phyloP scores from a whole-genome alignment of 2,888 invertebrate genomes.

The Seladonia tumulorum region DNA sequence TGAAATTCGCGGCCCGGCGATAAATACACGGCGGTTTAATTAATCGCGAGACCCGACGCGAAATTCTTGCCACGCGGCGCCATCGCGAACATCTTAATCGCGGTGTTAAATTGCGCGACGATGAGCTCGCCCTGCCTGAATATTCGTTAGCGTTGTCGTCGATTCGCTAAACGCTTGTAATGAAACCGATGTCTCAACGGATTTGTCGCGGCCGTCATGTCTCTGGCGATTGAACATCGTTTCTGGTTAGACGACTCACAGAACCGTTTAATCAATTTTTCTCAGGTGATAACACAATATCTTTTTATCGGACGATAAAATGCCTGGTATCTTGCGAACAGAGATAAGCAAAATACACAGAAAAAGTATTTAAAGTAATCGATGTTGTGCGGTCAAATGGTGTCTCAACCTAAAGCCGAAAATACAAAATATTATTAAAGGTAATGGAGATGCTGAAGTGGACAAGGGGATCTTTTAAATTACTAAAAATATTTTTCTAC shows the following conservation, averaged over 20 bases:
- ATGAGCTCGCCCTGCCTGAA: background rate
- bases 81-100: slow-evolving; percentile 36
- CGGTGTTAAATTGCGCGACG: slow-evolving; percentile 28
- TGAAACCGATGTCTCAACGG: slow-evolving; percentile 2
- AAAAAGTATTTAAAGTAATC: background rate
- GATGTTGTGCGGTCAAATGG: background rate
- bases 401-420: background rate
- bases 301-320: background rate
- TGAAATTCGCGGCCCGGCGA: slow-evolving; percentile 17
- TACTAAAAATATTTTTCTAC: too few relatives aligned
- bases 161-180: slow-evolving; percentile 12
- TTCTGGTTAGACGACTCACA: background rate
- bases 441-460: too few relatives aligned
- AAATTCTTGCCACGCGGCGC: slow-evolving; percentile 42
- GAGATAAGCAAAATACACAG: background rate
- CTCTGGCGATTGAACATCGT: background rate
- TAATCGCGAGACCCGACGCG: slow-evolving; percentile 43
- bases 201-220: background rate
- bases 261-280: background rate
- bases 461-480: too few relatives aligned
- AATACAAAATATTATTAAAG: too few relatives aligned
- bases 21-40: slow-evolving; percentile 32
- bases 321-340: background rate
- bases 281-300: background rate
- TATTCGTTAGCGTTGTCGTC: slow-evolving; percentile 18